These are phyloP conservation scores for Dipodomys stephensi DNA, from an alignment of 2,113 vertebrate genomes.

Conservation along the genomic window DNA sequence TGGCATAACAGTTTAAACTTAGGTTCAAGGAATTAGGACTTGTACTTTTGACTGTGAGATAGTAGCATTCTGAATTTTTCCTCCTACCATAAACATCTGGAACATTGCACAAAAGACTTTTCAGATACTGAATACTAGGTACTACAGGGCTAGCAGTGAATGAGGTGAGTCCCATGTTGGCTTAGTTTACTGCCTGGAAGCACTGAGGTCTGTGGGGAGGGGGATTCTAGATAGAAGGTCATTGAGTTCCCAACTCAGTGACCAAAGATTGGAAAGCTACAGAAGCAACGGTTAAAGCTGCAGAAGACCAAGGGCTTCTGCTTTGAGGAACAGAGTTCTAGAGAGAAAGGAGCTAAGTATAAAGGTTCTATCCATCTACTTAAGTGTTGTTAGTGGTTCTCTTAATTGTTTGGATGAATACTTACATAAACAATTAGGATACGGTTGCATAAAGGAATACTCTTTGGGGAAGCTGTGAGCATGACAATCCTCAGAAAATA, in stretches of 20 bases:
- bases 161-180: background rate
- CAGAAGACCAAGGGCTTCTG: background rate
- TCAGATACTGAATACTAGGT: background rate
- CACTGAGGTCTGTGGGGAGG: background rate
- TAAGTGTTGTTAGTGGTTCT: background rate
- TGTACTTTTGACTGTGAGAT: background rate
- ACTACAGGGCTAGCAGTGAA: background rate
- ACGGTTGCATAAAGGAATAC: background rate
- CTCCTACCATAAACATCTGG: background rate
- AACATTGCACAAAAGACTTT: background rate
- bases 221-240: background rate
- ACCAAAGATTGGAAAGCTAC: too few relatives aligned
- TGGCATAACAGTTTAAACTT: background rate
- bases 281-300: background rate
- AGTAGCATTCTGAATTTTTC: slow-evolving; percentile 13
- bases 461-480: background rate
- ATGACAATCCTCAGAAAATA: background rate
- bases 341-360: background rate
- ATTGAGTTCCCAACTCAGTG: background rate
- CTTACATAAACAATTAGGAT: background rate
- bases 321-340: background rate
- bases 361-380: background rate
- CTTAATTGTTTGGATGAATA: background rate
- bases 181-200: background rate
- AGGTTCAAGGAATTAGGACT: background rate